Base-by-base conservation (phyloP, 2,888 invertebrate species). In the Drosophila lacicola region DNA sequence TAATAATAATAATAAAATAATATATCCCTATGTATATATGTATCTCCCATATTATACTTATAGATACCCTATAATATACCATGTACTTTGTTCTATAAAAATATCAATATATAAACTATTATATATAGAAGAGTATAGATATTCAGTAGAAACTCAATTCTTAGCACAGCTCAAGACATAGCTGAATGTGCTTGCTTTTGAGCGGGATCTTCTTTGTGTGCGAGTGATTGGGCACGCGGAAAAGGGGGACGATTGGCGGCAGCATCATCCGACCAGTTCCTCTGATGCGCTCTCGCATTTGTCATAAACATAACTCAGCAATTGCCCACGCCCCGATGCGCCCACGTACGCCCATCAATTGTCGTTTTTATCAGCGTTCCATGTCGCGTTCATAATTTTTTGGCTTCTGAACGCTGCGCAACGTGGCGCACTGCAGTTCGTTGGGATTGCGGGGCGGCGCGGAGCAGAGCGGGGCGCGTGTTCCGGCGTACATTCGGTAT, bases 261-360 rank as follows among this genome's bases (percentile, higher is more conserved):
- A 47, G 50, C 65, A 64, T 60, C 78, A 55, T 54, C 44, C 79
- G 54, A 54, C 54, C 74, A 45, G 41, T 55, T 45, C 21, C 74
- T 47, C 33, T 55, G 67, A 39, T 14, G 49, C 63, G 60, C 70
- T 55, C 69, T 55, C 69, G 55, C 89, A 89, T 89, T 85, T 84
- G 78, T 85, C 84, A 85, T 89, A 85, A 83, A 81, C 89, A 85
- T 87, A 85, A 85, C 88, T 89, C 85, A 84, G 85, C 84, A 84
- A 89, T 84, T 89, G 88, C 87, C 83, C 84, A 83, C 73, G 89
- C 88, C 75, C 83, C 88, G 74, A 73, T 74, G 81, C 83, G 78
- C 73, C 81, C 88, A 78, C 83, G 82, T 84, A 84, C 83, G 85
- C 88, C 84, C 85, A 85, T 88, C 84, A 85, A 85, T 85, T 85